phyloP scores from a whole-genome alignment of 2,113 vertebrate genomes.

The Recurvirostra avosetta region DNA sequence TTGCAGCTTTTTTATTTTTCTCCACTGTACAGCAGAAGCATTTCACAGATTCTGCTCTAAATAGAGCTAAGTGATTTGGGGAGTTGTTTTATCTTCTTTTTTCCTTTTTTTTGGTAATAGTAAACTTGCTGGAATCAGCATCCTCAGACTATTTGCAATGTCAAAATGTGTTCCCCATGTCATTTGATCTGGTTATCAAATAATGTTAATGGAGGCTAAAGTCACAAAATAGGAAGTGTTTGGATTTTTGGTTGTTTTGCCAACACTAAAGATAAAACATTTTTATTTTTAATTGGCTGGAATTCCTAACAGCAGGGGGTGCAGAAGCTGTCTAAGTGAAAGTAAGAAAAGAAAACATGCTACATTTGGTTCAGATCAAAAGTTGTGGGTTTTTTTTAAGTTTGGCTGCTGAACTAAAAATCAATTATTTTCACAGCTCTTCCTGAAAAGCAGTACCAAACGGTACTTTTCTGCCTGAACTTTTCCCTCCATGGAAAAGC shows the following conservation, averaged over 20 bases:
- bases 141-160: neutral
- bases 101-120: neutral
- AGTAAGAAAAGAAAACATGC: neutral
- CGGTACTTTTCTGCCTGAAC: neutral
- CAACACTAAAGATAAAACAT: neutral
- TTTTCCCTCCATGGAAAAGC: neutral
- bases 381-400: neutral
- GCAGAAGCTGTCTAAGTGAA: neutral
- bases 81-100: neutral
- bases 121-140: neutral
- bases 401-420: neutral
- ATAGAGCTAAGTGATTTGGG: neutral
- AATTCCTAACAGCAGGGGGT: neutral
- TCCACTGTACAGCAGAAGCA: neutral
- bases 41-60: neutral
- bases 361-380: neutral
- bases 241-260: neutral
- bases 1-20: neutral
- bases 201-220: neutral
- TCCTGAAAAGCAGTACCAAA: neutral
- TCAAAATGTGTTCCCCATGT: neutral
- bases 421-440: neutral
- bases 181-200: neutral
- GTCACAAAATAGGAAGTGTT: neutral
- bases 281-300: neutral